These are phyloP conservation scores for Rhizoglyphus robini DNA, from an alignment of 1,140 invertebrate genomes.

Conservation along the genomic window DNA sequence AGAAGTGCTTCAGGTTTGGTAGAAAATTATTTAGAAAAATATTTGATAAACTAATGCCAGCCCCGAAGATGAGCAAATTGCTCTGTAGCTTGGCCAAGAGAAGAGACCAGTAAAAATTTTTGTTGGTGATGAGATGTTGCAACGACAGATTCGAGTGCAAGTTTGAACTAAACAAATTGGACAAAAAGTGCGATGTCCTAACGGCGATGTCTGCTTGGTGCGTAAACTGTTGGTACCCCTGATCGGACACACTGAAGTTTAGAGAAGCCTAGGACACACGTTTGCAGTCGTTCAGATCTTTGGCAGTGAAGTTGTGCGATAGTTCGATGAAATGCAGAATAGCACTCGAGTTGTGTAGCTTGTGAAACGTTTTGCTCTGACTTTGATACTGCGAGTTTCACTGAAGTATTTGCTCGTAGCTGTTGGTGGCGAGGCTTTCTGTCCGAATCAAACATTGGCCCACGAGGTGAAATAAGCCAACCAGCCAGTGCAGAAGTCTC, in stretches of 20 bases:
- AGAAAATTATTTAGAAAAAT: not conserved
- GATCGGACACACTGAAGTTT: not conserved
- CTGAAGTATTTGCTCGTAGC: not conserved
- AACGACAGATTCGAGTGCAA: constrained; percentile 3
- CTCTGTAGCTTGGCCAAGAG: constrained; percentile 24
- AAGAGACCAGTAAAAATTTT: constrained; percentile 25
- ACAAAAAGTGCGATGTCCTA: constrained; percentile 23
- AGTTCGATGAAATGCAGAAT: constrained; percentile 22
- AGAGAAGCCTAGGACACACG: not conserved
- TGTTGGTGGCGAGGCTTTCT: not conserved
- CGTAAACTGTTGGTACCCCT: not conserved
- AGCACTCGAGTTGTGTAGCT: constrained; percentile 16
- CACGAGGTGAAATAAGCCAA: not conserved
- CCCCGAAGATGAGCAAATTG: constrained; percentile 22
- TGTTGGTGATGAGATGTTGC: constrained; percentile 12
- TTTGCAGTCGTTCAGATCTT: not conserved
- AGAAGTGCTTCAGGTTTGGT: constrained; percentile 11
- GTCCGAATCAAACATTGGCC: not conserved
- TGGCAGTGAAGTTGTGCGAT: constrained; percentile 11
- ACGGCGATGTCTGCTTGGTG: constrained; percentile 22
- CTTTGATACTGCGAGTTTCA: not conserved
- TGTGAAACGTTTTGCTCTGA: not conserved
- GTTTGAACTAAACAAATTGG: constrained; percentile 23
- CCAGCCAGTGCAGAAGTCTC: not conserved
- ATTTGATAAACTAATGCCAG: constrained; percentile 20